Evolutionary conservation across 2,113 vertebrate species (phyloP), one percentile per base, ranked within the genome.

Genomic region (Ailuropoda melanoleuca): DNA sequence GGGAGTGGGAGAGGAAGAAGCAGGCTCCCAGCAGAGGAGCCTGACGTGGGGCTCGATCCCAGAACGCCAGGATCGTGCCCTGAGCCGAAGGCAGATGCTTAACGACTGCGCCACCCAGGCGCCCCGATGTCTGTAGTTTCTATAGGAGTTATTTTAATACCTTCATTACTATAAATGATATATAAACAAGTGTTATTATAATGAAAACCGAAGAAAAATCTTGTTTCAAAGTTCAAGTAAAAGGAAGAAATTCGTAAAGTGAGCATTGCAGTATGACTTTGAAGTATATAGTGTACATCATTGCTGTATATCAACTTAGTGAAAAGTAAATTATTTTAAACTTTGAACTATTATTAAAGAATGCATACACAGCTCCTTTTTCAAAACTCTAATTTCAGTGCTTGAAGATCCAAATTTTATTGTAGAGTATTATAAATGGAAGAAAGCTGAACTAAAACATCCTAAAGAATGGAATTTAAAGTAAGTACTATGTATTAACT

Each of bases 371-470:
- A 90, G 31, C n/a, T 97, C 39, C 34, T 95, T 90, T 78, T 19
- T 3, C 75, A 95, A 90, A 98, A 84, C 12, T 80, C 37, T 89
- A 29, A 66, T 97, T 98, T 97, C 95, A 98, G 97, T 97, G 94
- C 83, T 97, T 92, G 43, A 98, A 92, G 96, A 97, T 46, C 87
- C 70, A 17, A 4, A 68, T 58, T 97, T 98, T 75, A 37, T 50
- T 43, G 58, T 17, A 55, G 80, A 21, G 24, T 96, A 74, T 72
- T 60, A 75, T 46, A 75, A 77, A 0, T 92, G 89, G 98, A 95
- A 84, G 85, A 84, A 37, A 95, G 31, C 43, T 17, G 75, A 88
- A 18, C 23, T 83, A 62, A 55, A 17, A 26, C 39, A 53, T 92
- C 2, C 26, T 83, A 56, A 86, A 18, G 62, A 84, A 31, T 94